These are phyloP conservation scores for Caenorhabditis doughertyi DNA, from an alignment of 2,888 invertebrate species.

Conservation along the genomic window DNA sequence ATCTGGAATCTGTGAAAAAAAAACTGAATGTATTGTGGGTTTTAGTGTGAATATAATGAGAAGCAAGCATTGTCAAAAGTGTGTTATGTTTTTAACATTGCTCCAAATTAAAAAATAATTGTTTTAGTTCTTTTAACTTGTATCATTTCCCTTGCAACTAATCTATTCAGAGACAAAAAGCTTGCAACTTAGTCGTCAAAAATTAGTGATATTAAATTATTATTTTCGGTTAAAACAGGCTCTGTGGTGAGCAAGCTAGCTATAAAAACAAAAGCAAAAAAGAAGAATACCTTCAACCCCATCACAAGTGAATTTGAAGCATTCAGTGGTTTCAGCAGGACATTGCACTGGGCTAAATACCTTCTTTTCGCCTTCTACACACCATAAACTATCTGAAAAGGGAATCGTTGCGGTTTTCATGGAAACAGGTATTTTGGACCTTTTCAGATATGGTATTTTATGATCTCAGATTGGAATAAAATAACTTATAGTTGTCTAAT, in stretches of 20 bases:
- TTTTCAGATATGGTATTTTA: neutral
- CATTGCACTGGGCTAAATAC: slow-evolving; percentile 69
- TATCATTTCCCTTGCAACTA: too few species aligned
- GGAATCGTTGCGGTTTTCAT: neutral
- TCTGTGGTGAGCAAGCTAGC: too few species aligned
- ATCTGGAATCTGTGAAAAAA: neutral
- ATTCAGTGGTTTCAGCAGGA: slow-evolving; percentile 68
- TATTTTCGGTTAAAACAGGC: too few species aligned
- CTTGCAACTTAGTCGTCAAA: too few species aligned
- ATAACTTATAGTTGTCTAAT: too few species aligned
- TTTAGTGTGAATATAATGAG: too few species aligned
- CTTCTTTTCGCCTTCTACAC: slow-evolving; percentile 68
- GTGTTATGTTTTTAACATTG: too few species aligned
- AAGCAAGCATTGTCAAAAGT: too few species aligned
- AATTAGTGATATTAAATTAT: too few species aligned
- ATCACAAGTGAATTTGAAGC: slow-evolving; percentile 72
- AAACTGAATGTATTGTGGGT: neutral
- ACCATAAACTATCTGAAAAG: slow-evolving; percentile 68
- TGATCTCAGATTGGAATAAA: neutral
- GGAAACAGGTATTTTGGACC: neutral
- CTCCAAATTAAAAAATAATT: too few species aligned
- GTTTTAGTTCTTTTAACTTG: too few species aligned
- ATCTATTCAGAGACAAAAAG: too few species aligned
- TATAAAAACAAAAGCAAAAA: neutral
- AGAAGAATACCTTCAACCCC: slow-evolving; percentile 62